Conservation (phyloP, 2,888 invertebrate species). For the Acleris laterana region DNA sequence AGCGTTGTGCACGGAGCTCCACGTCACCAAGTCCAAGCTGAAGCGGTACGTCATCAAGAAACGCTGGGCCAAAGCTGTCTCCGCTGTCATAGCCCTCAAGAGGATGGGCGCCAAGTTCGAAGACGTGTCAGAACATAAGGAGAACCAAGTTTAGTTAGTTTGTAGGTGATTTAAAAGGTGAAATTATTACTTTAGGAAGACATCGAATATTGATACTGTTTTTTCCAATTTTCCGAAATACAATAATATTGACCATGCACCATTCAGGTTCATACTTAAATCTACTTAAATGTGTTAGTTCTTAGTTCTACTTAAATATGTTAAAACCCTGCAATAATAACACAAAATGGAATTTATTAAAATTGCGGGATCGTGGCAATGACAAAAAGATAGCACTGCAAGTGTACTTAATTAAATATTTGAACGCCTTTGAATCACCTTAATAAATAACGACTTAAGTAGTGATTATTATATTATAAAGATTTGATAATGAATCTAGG, state of each 20-base stretch:
- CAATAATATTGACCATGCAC: too few relatives aligned
- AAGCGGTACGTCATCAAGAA: constrained; percentile 95
- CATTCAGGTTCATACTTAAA: too few relatives aligned
- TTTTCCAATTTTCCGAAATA: too few relatives aligned
- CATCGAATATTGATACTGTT: too few relatives aligned
- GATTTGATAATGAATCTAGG: constrained; percentile 1
- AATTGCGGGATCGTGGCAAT: not conserved
- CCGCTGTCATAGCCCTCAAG: constrained; percentile 93
- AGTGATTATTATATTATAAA: constrained; percentile 2
- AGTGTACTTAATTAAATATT: not conserved
- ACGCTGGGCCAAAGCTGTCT: constrained; percentile 95
- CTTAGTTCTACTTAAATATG: too few relatives aligned
- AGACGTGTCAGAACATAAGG: constrained; percentile 56
- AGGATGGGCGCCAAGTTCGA: constrained; percentile 94
- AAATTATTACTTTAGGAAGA: too few relatives aligned
- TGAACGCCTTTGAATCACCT: not conserved
- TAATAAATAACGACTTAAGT: not conserved
- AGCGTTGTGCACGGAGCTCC: constrained; percentile 87
- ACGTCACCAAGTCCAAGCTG: constrained; percentile 90
- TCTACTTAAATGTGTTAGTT: not conserved
- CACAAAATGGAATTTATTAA: too few relatives aligned
- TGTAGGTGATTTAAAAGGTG: not conserved
- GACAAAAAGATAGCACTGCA: not conserved
- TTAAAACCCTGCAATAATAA: too few relatives aligned
- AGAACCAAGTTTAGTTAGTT: constrained; percentile 9